Percentiles rank a stretch among this genome's conserved stretches.
phyloP scores from a whole-genome alignment of 1,140 invertebrate species.

The Lepidostoma basale region DNA sequence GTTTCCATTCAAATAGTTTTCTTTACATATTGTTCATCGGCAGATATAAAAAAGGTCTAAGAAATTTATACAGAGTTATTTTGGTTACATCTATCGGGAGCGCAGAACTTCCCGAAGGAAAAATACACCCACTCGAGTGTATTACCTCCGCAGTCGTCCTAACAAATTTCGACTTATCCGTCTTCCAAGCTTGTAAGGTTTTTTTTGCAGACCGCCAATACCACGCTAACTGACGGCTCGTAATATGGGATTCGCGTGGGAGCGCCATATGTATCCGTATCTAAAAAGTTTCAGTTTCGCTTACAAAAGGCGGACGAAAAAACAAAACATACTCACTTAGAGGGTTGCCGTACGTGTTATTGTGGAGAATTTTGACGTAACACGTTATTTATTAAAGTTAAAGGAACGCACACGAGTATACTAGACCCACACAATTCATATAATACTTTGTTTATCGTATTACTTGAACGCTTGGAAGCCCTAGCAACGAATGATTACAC shows the following conservation, averaged over 20 bases:
- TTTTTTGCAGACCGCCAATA: conserved; percentile 22
- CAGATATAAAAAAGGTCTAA: too few species aligned
- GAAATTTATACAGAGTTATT: too few species aligned
- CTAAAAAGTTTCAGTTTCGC: conserved; percentile 15
- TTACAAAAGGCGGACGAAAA: not conserved
- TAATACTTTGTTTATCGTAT: not conserved
- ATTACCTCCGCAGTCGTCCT: conserved; percentile 15
- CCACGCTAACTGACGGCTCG: conserved; percentile 20
- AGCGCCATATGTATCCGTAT: conserved; percentile 1
- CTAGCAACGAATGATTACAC: too few species aligned
- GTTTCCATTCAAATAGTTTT: too few species aligned
- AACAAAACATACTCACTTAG: conserved; percentile 19
- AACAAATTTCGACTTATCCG: conserved; percentile 27
- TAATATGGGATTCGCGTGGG: conserved; percentile 26
- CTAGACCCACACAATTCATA: too few species aligned
- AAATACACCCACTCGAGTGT: conserved; percentile 2
- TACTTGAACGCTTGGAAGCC: not conserved
- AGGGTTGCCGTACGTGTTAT: not conserved
- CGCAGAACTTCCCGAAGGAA: not conserved
- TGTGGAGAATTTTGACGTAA: not conserved
- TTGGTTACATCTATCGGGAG: not conserved
- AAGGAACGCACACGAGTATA: not conserved
- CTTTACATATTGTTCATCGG: too few species aligned
- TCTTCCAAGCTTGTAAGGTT: conserved; percentile 17
- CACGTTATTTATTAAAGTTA: not conserved